phyloP scores from a whole-genome alignment of 1,140 invertebrate genomes.

The Steinernema feltiae region DNA sequence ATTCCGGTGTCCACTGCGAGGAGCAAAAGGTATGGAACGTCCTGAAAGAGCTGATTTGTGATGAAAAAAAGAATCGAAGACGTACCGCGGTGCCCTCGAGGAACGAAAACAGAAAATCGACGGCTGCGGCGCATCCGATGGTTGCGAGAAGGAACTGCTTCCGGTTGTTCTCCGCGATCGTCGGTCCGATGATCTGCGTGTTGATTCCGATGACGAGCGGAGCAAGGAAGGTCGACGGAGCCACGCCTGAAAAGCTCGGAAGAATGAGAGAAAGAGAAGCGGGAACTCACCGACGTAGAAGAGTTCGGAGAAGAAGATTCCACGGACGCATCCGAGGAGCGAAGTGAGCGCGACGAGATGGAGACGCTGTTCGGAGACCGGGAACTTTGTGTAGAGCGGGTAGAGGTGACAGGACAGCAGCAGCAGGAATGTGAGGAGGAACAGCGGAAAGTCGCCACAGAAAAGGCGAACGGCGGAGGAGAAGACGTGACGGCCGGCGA shows the following conservation, averaged over 20 bases:
- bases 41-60: neutral
- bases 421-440: neutral
- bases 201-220: conserved; percentile 4
- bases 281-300: neutral
- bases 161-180: neutral
- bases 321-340: neutral
- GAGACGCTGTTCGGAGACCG: neutral
- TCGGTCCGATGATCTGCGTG: neutral
- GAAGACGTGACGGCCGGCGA: conserved; percentile 40
- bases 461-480: conserved; percentile 62
- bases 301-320: neutral
- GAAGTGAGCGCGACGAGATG: neutral
- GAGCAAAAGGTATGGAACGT: neutral
- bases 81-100: neutral
- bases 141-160: neutral
- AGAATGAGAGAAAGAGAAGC: neutral
- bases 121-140: neutral
- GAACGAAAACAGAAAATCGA: neutral
- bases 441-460: neutral
- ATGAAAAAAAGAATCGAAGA: neutral
- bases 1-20: neutral
- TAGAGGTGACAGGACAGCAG: neutral
- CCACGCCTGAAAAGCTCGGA: neutral
- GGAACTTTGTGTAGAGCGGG: neutral
- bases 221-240: neutral